Conservation (phyloP, 2,888 invertebrate species). For the Mylabris sibirica region DNA sequence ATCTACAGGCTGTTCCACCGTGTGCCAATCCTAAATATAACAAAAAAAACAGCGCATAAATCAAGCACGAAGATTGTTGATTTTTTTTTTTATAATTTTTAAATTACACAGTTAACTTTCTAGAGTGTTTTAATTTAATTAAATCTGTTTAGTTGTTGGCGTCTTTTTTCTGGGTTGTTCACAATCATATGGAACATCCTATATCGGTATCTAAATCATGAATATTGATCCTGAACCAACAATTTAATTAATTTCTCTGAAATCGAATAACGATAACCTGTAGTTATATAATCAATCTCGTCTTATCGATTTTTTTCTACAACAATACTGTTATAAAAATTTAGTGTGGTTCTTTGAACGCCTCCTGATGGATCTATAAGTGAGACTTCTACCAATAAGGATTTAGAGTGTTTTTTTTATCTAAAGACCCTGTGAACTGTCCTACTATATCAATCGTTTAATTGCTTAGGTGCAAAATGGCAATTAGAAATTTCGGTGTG, state of each 20-base stretch:
- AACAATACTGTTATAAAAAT: neutral
- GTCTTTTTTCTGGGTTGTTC: neutral
- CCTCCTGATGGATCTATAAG: neutral
- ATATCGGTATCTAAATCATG: neutral
- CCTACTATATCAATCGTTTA: no score
- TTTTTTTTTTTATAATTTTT: neutral
- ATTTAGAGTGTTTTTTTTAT: neutral
- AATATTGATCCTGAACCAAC: slow-evolving; percentile 22
- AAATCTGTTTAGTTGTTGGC: neutral
- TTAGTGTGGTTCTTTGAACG: neutral
- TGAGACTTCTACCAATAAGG: neutral
- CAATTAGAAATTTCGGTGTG: no score
- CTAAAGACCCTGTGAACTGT: neutral
- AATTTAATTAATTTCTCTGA: slow-evolving; percentile 17
- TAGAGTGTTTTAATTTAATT: neutral
- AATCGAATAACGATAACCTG: neutral
- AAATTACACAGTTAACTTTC: neutral
- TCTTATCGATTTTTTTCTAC: neutral
- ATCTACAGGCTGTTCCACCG: slow-evolving; percentile 18
- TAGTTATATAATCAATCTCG: slow-evolving; percentile 10
- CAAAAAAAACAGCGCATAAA: no score
- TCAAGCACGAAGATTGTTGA: no score
- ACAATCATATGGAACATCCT: neutral
- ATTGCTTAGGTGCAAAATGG: no score
- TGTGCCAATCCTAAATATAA: neutral